Evolutionary conservation across 2,797 vertebrate genomes (phyloP).

Genomic region (Cryptoblepharus egeriae): DNA sequence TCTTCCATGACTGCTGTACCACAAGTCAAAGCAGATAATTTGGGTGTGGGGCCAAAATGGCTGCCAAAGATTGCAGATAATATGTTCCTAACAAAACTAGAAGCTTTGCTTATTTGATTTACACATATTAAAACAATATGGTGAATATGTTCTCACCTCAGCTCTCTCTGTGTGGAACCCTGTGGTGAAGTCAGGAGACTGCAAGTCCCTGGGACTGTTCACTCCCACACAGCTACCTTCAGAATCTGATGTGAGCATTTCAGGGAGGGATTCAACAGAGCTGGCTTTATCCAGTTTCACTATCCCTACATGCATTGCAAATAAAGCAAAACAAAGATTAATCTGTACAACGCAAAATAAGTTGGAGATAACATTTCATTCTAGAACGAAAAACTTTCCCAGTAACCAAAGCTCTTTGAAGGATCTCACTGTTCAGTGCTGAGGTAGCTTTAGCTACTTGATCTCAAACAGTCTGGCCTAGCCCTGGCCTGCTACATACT

Average conservation of each 20-base stretch:
- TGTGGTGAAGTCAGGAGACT: conserved; percentile 86
- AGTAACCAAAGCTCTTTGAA: not conserved
- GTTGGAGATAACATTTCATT: not conserved
- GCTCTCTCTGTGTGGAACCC: conserved; percentile 77
- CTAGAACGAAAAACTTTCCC: not conserved
- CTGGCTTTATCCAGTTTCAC: conserved; percentile 85
- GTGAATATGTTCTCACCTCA: conserved; percentile 77
- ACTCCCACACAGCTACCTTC: conserved; percentile 92
- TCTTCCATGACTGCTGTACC: too few species aligned
- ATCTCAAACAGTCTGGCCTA: not conserved
- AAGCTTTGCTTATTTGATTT: not conserved
- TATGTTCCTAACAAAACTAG: not conserved
- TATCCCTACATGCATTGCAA: conserved; percentile 70
- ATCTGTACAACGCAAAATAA: not conserved
- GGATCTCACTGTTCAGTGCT: too few species aligned
- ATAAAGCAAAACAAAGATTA: not conserved
- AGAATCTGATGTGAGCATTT: conserved; percentile 93
- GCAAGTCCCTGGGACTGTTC: conserved; percentile 90
- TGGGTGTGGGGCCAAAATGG: not conserved
- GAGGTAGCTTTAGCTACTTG: too few species aligned
- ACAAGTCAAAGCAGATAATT: conserved; percentile 14
- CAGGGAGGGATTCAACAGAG: conserved; percentile 95
- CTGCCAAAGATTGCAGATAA: too few species aligned
- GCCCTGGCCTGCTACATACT: not conserved
- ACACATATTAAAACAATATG: not conserved